Conservation (phyloP, 2,797 vertebrate genomes). For the Acrossocheilus wenchowensis region DNA sequence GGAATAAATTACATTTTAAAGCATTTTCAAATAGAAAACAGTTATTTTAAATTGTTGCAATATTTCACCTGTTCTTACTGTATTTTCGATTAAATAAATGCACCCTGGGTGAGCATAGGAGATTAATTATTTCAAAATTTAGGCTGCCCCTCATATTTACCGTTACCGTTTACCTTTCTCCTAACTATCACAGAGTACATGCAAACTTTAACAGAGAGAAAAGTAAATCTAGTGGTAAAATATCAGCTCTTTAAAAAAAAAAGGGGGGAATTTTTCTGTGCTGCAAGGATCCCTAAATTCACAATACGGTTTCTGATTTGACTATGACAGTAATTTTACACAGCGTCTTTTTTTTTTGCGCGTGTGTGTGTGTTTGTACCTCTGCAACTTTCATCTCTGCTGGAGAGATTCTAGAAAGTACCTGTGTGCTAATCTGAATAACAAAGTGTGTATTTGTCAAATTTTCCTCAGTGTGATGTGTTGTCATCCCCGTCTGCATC, state of each 20-base stretch:
- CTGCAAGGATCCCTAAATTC: background rate
- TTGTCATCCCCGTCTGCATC: constrained; percentile 40
- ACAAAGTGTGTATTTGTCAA: constrained; percentile 50
- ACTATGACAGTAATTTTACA: constrained; percentile 26
- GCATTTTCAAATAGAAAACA: too few relatives aligned
- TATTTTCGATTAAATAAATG: too few relatives aligned
- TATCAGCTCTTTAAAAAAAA: background rate
- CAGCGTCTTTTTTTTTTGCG: constrained; percentile 14
- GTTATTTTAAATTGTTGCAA: too few relatives aligned
- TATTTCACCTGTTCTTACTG: too few relatives aligned
- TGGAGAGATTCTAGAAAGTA: constrained; percentile 34
- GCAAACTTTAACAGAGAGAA: background rate
- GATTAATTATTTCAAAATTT: too few relatives aligned
- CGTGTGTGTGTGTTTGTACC: constrained; percentile 16
- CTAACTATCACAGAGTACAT: background rate
- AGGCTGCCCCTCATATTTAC: too few relatives aligned
- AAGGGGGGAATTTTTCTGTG: background rate
- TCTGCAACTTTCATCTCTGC: constrained; percentile 12
- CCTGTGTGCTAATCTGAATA: constrained; percentile 31
- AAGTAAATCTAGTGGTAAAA: background rate
- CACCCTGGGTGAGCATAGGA: too few relatives aligned
- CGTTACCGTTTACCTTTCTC: background rate
- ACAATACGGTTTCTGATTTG: constrained; percentile 11
- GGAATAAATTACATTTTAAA: background rate
- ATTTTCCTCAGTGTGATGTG: constrained; percentile 37